Base-by-base conservation (phyloP, 1,140 invertebrate genomes). In the Forficula auricularia region DNA sequence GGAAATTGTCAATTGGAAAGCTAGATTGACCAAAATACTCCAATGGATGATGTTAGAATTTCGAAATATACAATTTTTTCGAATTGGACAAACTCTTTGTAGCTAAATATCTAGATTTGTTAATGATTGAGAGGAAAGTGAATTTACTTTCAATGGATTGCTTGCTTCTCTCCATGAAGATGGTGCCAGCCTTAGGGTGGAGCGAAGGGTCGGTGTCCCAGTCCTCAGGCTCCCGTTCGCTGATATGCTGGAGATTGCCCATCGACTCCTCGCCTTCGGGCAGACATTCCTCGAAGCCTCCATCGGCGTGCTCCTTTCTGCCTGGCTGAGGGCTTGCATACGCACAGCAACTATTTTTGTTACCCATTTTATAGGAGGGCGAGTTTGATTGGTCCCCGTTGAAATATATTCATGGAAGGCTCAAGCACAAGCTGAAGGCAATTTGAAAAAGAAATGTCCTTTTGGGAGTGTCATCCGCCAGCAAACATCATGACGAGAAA, bases 121-220 rank as follows among this genome's bases (percentile, higher is more conserved):
- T n/a, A n/a, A n/a, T n/a, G n/a, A n/a, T n/a, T n/a, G n/a, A n/a
- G n/a, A n/a, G n/a, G n/a, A n/a, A n/a, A n/a, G n/a, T n/a, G n/a
- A n/a, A n/a, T n/a, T n/a, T 59, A 79, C 77, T 91, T 66, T 89
- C 85, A 47, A 88, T 75, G 46, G 86, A 79, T 52, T 79, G 77
- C 66, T 88, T 90, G 3, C 90, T 96, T 46, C 89, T 74, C 60
- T 90, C 86, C 67, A 98, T 80, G 65, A 98, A 98, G 52, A 98
- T 80, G 27, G 94, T 95, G 27, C 81, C 83, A 38, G 88, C 84
- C 52, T 84, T 82, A 0, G 94, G 94, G 68, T 98, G 88, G 43
- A 91, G 78, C 0, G 92, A 97, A 7, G 94, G 94, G 67, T 98
- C 94, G 43, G 76, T 71, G 52, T 96, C 88, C 53, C 82, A 82